phyloP scores from a whole-genome alignment of 2,797 vertebrate genomes.

The Rhinella marina region DNA sequence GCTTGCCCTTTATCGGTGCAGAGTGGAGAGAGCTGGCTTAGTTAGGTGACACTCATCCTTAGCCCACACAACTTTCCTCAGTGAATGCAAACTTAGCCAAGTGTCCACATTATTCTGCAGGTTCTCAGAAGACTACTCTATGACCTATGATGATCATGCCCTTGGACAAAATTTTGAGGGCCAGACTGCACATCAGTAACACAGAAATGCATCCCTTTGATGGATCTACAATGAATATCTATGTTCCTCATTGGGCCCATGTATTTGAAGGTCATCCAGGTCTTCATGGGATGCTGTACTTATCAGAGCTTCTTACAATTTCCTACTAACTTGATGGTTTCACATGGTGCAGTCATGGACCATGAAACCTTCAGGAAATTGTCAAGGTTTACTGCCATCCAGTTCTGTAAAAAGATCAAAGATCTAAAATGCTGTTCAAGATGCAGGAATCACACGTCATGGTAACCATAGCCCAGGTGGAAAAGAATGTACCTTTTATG shows the following conservation, averaged over 20 bases:
- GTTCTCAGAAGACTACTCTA: neutral
- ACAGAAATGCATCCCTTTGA: neutral
- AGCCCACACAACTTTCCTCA: too few species aligned
- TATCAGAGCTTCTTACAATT: neutral
- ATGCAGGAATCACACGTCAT: neutral
- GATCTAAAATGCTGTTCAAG: neutral
- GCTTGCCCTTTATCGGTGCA: too few species aligned
- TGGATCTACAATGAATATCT: neutral
- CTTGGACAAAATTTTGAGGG: too few species aligned
- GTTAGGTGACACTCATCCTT: too few species aligned
- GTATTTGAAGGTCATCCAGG: neutral
- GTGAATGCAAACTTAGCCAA: neutral
- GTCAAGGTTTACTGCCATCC: neutral
- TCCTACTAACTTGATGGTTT: neutral
- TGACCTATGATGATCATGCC: too few species aligned
- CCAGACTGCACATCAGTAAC: neutral
- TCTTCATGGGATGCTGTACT: neutral
- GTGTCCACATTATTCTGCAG: neutral
- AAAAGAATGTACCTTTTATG: neutral
- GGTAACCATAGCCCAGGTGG: neutral
- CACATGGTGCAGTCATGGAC: neutral
- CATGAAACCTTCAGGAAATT: constrained; percentile 23
- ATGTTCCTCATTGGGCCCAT: neutral
- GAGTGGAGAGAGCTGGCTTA: too few species aligned
- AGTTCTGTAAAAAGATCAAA: neutral